Evolutionary conservation across 2,797 vertebrate genomes (phyloP), one percentile per base, ranked within the genome.

Genomic region (Fistularia commersonii): DNA sequence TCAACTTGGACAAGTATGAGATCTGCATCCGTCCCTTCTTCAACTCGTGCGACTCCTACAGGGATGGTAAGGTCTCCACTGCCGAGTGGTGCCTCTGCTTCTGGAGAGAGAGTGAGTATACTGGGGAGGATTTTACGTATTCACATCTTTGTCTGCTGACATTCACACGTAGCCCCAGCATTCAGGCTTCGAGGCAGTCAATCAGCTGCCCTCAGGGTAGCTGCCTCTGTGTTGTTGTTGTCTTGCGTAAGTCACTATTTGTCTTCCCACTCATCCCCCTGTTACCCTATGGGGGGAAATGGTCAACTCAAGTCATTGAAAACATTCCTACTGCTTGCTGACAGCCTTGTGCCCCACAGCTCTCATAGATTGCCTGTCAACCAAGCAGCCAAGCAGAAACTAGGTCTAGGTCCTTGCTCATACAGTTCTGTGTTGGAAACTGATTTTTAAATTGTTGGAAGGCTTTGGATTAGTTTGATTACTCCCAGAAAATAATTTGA

Each of bases 61-160:
- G 83, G 65, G 97, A 99, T 0, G 93, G 96, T 10, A 94, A 89
- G 1, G 95, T 99, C 47, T 97, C 96, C 43, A 95, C 93, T 0
- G 93, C 96, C 0, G 96, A 99, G 82, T 98, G 96, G 97, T 99
- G 97, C 79, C 93, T 99, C 84, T 99, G 97, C 86, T 99, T 98
- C 90, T 98, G 96, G 97, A 95, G 96, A 83, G 95, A 98, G 88
- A 98, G 97, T 99, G 86, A 90, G 97, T 93, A 36, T 46, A 32
- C 6, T 12, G 34, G 41, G 43, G 36, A 12, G 43, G 56, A 32
- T 33, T 32, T 36, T 43, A 32, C 10, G 7, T n/a, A 12, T 23
- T 49, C 40, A 48, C n/a, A 2, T 31, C 47, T 41, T 43, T 23
- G 10, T 41, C 12, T 37, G 57, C 35, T 48, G 43, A 36, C 41